Base-by-base conservation (phyloP, 1,140 invertebrate genomes). In the Trichonephila clavipes region DNA sequence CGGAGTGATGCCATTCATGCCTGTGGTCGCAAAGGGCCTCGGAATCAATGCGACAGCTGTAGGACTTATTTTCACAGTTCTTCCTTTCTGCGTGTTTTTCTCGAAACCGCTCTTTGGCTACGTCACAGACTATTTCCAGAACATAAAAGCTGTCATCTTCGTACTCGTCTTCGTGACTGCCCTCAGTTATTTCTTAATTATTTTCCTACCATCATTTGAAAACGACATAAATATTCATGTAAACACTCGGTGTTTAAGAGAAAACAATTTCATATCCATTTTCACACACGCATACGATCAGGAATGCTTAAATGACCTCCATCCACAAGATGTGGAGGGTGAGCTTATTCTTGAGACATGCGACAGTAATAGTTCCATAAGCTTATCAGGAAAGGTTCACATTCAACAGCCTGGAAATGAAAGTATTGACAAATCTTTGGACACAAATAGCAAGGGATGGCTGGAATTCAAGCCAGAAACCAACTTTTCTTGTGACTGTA, bases 91-190 rank as follows among this genome's bases (percentile, higher is more conserved):
- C 62, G 94, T 95, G 6, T 95, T 95, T 88, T 91, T 96, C 61
- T 94, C 95, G 0, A 95, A 95, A 69, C 95, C 95, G n/a, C 24
- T 95, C 0, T 92, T 95, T 72, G 95, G 96, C 24, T 94, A 94
- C 16, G 51, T 95, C 14, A 95, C 95, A 16, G 95, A 96, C 93
- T 95, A 95, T 87, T 94, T 95, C 24, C 91, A 95, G 2, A 94
- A 94, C 24, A 98, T 95, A 98, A 98, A 95, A 95, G 96, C 98
- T 86, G 94, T 97, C 44, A 97, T 97, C 90, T 97, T 98, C 96
- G 95, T 97, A 16, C 94, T 98, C n/a, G 97, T 97, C 1, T 96
- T 97, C 77, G 95, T 97, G 62, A 97, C 97, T 94, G 97, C 98
- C 95, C 97, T 97, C 44, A 95, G 96, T 2, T 97, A 51, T n/a